A percentile compares a stretch with the other conserved stretches of the same genome.
These are phyloP conservation scores for Daktulosphaira vitifoliae DNA, from an alignment of 1,140 invertebrate genomes.

Conservation along the genomic window DNA sequence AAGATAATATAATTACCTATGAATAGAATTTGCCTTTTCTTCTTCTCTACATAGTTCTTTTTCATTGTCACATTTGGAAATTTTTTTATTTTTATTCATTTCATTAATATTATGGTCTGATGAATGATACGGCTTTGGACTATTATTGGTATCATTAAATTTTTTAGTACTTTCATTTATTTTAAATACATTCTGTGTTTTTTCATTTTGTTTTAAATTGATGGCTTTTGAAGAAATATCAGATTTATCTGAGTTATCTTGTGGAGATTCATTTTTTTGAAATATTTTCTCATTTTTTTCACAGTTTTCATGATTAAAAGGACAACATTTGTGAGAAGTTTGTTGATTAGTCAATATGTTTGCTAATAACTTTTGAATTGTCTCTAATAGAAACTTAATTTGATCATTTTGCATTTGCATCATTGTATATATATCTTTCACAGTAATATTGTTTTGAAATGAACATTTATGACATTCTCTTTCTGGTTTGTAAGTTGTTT, in stretches of 20 bases:
- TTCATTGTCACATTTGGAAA: neutral
- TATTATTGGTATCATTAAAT: neutral
- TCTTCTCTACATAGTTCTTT: neutral
- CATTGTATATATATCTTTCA: constrained; percentile 28
- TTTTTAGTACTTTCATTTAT: neutral
- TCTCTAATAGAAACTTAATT: constrained; percentile 29
- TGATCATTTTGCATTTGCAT: constrained; percentile 33
- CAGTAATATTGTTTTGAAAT: constrained; percentile 4
- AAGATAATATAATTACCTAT: too few species aligned
- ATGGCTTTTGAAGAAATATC: neutral
- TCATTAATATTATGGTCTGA: neutral
- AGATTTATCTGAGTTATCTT: neutral
- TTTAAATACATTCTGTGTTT: neutral
- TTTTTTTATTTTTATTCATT: neutral
- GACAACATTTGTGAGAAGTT: constrained; percentile 14
- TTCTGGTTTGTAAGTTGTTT: neutral
- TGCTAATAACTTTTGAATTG: constrained; percentile 23
- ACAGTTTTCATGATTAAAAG: neutral
- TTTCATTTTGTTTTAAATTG: neutral
- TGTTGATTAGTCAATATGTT: constrained; percentile 23
- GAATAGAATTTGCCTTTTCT: neutral
- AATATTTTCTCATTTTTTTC: neutral
- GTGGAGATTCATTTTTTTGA: neutral
- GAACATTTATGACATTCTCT: constrained; percentile 1
- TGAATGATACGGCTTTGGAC: neutral